A percentile compares a stretch with the other conserved stretches of the same genome.
These are phyloP conservation scores for Cetonia aurata DNA, from an alignment of 2,888 invertebrate species.

Conservation along the genomic window DNA sequence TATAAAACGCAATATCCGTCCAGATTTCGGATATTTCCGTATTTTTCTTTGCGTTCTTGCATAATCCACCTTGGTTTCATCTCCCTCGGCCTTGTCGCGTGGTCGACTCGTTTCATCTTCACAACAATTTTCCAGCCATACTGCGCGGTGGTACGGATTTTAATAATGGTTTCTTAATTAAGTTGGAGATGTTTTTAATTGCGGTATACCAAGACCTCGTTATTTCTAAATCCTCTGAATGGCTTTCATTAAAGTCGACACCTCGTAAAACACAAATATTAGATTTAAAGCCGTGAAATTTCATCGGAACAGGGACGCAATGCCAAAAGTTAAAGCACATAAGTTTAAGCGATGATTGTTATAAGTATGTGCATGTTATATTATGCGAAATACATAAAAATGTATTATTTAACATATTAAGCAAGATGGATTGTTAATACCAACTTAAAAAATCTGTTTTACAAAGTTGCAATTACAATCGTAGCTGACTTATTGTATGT, in stretches of 20 bases:
- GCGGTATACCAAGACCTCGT: conserved; percentile 62
- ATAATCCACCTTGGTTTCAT: conserved; percentile 54
- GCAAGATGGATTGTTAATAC: too few relatives aligned
- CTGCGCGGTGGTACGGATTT: conserved; percentile 61
- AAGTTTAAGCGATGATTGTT: too few relatives aligned
- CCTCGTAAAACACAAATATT: conserved; percentile 62
- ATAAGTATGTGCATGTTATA: too few relatives aligned
- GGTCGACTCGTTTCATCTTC: conserved; percentile 45
- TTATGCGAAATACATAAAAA: too few relatives aligned
- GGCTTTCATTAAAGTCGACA: conserved; percentile 65
- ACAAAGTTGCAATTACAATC: too few relatives aligned
- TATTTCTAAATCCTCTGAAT: conserved; percentile 63
- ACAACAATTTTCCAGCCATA: conserved; percentile 58
- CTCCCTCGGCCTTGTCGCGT: conserved; percentile 44
- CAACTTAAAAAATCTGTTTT: too few relatives aligned
- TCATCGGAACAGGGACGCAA: too few relatives aligned
- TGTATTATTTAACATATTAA: too few relatives aligned
- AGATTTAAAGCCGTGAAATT: conserved; percentile 6
- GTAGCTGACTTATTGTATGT: too few relatives aligned
- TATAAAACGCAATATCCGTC: conserved; percentile 64
- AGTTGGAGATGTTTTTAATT: conserved; percentile 67
- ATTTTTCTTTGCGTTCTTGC: conserved; percentile 59
- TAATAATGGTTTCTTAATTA: conserved; percentile 67
- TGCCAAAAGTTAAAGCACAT: too few relatives aligned
- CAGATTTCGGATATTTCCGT: conserved; percentile 59